These are phyloP conservation scores for Panagrolaimus sp. DNA, from an alignment of 1,140 invertebrate species.

Conservation along the genomic window DNA sequence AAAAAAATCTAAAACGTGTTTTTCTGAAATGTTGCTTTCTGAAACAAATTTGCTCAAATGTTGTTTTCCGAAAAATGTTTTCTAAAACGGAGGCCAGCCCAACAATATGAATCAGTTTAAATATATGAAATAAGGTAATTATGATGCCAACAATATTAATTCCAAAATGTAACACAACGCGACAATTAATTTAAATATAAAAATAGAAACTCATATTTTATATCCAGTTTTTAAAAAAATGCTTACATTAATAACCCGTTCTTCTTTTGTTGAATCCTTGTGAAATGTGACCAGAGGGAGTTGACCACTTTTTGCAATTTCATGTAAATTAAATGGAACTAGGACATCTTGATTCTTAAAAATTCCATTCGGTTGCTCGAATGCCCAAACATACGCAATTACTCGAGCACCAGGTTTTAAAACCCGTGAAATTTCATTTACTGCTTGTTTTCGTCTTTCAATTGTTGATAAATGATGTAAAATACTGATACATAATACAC, in stretches of 20 bases:
- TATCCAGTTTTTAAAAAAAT: background rate
- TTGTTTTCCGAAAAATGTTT: too few relatives aligned
- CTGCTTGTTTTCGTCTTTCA: slow-evolving; percentile 1
- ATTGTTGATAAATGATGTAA: slow-evolving; percentile 29
- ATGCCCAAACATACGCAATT: slow-evolving; percentile 16
- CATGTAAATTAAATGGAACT: slow-evolving; percentile 21
- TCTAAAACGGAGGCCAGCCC: too few relatives aligned
- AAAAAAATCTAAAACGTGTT: too few relatives aligned
- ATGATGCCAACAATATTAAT: too few relatives aligned
- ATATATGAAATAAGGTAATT: too few relatives aligned
- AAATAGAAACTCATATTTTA: background rate
- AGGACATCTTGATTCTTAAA: background rate
- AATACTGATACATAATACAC: background rate
- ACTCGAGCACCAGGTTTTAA: slow-evolving; percentile 28
- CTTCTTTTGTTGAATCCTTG: slow-evolving; percentile 19
- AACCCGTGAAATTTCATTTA: slow-evolving; percentile 29
- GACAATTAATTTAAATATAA: too few relatives aligned
- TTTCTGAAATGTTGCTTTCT: too few relatives aligned
- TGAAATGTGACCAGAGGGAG: slow-evolving; percentile 18
- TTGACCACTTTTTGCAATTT: background rate
- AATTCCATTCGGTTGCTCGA: slow-evolving; percentile 27
- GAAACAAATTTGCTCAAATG: too few relatives aligned
- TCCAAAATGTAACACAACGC: too few relatives aligned
- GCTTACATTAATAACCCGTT: slow-evolving; percentile 13
- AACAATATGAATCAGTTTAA: too few relatives aligned